These are phyloP conservation scores for Spongilla lacustris DNA, from an alignment of 37 sponge, comb jelly and placozoan species.

Conservation along the genomic window DNA sequence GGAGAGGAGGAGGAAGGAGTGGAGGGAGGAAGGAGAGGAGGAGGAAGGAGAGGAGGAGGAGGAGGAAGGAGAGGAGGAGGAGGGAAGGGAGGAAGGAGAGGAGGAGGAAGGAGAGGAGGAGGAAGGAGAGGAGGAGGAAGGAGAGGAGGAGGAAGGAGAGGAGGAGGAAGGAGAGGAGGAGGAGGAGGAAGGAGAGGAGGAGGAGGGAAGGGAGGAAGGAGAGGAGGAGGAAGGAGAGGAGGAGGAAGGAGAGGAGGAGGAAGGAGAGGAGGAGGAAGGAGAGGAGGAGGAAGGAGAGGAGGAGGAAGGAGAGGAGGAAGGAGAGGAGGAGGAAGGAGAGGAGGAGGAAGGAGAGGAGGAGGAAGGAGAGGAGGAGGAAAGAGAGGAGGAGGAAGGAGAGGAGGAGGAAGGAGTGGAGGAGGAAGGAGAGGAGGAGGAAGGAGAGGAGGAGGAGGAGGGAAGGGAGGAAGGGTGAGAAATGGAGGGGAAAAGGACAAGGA, in stretches of 20 bases:
- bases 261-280: too few relatives aligned
- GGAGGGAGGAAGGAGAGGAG: background rate
- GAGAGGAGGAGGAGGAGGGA: too few relatives aligned
- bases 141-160: background rate
- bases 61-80: background rate
- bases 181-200: background rate
- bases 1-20: background rate
- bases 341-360: too few relatives aligned
- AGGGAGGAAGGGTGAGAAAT: too few relatives aligned
- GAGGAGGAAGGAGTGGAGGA: background rate
- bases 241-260: too few relatives aligned
- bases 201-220: background rate
- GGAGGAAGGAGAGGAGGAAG: too few relatives aligned
- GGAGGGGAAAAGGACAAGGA: background rate
- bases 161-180: conserved; percentile 2
- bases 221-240: background rate
- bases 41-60: background rate
- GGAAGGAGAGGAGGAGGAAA: too few relatives aligned
- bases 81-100: background rate
- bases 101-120: background rate
- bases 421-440: too few relatives aligned
- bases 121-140: conserved; percentile 7
- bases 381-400: too few relatives aligned
- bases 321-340: too few relatives aligned
- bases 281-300: too few relatives aligned